Conservation (phyloP, 2,797 vertebrate genomes). For the Avahi laniger region DNA sequence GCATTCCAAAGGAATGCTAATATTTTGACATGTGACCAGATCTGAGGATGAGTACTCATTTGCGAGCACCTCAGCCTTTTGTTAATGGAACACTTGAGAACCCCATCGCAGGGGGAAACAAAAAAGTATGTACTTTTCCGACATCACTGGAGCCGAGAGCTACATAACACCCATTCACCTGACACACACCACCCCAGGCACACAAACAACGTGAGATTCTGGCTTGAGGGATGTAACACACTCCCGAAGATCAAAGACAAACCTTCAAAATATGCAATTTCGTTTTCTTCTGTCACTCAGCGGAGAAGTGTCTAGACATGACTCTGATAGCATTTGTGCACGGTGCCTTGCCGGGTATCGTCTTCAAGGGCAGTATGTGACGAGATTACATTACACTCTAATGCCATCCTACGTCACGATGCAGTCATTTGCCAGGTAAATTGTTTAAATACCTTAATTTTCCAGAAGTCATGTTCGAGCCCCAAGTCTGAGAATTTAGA, state of each 20-base stretch:
- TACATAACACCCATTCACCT: neutral
- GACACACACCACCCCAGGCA: neutral
- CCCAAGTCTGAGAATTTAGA: constrained; percentile 16
- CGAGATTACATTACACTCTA: neutral
- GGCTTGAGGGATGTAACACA: accelerated
- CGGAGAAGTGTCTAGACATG: neutral
- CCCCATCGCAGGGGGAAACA: neutral
- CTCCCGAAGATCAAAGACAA: neutral
- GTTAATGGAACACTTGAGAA: neutral
- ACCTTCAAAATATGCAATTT: accelerated
- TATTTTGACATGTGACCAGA: constrained; percentile 58
- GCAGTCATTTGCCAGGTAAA: neutral
- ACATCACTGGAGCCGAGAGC: neutral
- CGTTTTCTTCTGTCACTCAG: neutral
- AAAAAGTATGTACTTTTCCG: neutral
- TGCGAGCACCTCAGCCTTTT: constrained; percentile 44
- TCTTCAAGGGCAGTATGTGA: neutral
- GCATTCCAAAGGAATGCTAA: neutral
- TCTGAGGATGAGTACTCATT: neutral
- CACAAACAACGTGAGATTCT: accelerated
- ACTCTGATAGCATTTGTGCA: neutral
- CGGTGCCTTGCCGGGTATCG: neutral
- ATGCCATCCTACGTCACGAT: neutral
- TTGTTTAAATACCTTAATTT: neutral
- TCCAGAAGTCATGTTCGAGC: neutral